Evolutionary conservation across 2,888 invertebrate genomes (phyloP).

Genomic region (Agrochola macilenta): DNA sequence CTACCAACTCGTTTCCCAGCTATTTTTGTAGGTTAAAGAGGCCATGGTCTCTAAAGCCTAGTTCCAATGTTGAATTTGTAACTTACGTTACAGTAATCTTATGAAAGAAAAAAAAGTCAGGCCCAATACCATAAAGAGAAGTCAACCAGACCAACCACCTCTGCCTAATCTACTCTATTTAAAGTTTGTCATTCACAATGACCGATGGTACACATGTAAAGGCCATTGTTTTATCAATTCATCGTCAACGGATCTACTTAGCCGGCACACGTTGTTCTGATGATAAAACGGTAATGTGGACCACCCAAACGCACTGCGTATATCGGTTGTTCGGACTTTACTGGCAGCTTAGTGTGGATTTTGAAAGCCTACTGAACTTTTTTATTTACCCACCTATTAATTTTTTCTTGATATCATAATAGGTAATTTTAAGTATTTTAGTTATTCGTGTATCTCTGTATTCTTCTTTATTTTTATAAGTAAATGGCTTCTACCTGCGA

Average conservation of each 20-base stretch:
- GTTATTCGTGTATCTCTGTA: too few relatives aligned
- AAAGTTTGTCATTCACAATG: conserved; percentile 52
- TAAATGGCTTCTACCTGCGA: too few relatives aligned
- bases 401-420: too few relatives aligned
- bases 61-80: not conserved
- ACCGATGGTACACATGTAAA: conserved; percentile 53
- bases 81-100: not conserved
- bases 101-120: not conserved
- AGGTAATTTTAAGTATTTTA: too few relatives aligned
- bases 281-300: conserved; percentile 86
- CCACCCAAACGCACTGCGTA: conserved; percentile 83
- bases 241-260: conserved; percentile 66
- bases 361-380: not conserved
- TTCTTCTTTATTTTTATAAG: too few relatives aligned
- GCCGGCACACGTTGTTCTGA: conserved; percentile 66
- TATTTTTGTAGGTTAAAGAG: not conserved
- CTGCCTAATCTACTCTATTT: conserved; percentile 45
- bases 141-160: not conserved
- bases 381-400: too few relatives aligned
- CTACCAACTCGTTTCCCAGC: not conserved
- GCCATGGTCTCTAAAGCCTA: not conserved
- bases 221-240: conserved; percentile 53
- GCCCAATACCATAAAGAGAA: conserved; percentile 2
- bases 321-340: conserved; percentile 69
- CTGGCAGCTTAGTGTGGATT: conserved; percentile 68